A percentile compares a stretch with the other conserved stretches of the same genome.
Evolutionary conservation across 2,797 vertebrate species (phyloP).

Genomic region (Peromyscus melanophrys): DNA sequence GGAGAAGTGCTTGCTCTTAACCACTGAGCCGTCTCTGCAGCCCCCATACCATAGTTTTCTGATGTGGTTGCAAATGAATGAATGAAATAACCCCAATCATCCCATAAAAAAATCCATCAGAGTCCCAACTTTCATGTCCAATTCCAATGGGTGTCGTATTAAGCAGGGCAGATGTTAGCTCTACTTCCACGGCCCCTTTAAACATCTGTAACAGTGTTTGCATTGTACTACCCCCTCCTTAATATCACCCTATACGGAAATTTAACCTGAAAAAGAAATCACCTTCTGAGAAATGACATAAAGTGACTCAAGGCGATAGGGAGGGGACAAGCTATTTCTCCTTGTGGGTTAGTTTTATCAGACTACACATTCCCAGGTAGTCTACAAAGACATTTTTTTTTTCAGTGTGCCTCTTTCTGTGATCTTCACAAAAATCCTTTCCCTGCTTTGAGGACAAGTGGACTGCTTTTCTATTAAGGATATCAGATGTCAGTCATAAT

Average conservation of each 20-base stretch:
- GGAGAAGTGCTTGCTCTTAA: neutral
- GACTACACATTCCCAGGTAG: slow-evolving; percentile 51
- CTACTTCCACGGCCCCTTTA: slow-evolving; percentile 36
- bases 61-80: slow-evolving; percentile 18
- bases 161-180: slow-evolving; percentile 17
- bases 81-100: slow-evolving; percentile 50
- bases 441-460: slow-evolving; percentile 35
- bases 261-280: slow-evolving; percentile 80
- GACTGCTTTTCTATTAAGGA: slow-evolving; percentile 43
- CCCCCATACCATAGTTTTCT: neutral
- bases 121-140: slow-evolving; percentile 45
- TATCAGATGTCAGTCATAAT: slow-evolving; percentile 51
- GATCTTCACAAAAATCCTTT: slow-evolving; percentile 25
- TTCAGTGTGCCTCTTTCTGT: slow-evolving; percentile 21
- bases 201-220: neutral
- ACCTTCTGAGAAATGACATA: slow-evolving; percentile 86
- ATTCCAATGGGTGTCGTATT: neutral
- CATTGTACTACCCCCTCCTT: neutral
- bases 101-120: neutral
- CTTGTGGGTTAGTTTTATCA: slow-evolving; percentile 32
- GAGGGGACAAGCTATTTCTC: slow-evolving; percentile 7
- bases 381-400: slow-evolving; percentile 29
- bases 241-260: slow-evolving; percentile 78
- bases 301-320: slow-evolving; percentile 80
- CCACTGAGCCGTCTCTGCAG: neutral